These are phyloP conservation scores for Gortyna flavago DNA, from an alignment of 2,888 invertebrate genomes.

Conservation along the genomic window DNA sequence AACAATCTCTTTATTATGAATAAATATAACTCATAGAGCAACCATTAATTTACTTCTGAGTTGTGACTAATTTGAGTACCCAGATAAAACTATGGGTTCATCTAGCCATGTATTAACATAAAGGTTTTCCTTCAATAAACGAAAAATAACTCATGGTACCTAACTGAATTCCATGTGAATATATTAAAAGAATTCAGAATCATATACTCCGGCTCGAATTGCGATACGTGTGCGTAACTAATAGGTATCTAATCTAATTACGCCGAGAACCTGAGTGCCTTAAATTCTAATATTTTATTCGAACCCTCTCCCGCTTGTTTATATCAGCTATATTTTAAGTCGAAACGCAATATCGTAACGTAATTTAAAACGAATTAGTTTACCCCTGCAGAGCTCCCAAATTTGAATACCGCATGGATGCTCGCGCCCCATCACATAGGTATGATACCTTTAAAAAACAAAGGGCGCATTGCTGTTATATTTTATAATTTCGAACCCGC, in stretches of 20 bases:
- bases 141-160: constrained; percentile 1
- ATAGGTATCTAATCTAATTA: constrained; percentile 81
- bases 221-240: constrained; percentile 71
- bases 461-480: constrained; percentile 84
- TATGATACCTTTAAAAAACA: constrained; percentile 84
- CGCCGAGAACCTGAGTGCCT: constrained; percentile 72
- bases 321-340: constrained; percentile 87
- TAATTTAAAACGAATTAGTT: constrained; percentile 90
- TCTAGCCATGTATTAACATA: not conserved
- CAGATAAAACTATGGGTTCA: not conserved
- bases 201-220: constrained; percentile 58
- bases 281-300: constrained; percentile 82
- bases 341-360: constrained; percentile 88
- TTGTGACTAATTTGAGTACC: not conserved
- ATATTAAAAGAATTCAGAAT: constrained; percentile 30
- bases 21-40: constrained; percentile 39
- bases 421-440: constrained; percentile 83
- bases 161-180: not conserved
- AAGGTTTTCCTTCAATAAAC: constrained; percentile 17
- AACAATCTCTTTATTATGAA: constrained; percentile 53
- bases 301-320: constrained; percentile 85
- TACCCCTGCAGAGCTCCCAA: constrained; percentile 84
- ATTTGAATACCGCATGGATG: constrained; percentile 87
- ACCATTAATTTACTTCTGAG: constrained; percentile 32
- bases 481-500: constrained; percentile 84